Evolutionary conservation across 1,140 invertebrate species (phyloP), one percentile per base, ranked within the genome.

Genomic region (Conus betulinus): DNA sequence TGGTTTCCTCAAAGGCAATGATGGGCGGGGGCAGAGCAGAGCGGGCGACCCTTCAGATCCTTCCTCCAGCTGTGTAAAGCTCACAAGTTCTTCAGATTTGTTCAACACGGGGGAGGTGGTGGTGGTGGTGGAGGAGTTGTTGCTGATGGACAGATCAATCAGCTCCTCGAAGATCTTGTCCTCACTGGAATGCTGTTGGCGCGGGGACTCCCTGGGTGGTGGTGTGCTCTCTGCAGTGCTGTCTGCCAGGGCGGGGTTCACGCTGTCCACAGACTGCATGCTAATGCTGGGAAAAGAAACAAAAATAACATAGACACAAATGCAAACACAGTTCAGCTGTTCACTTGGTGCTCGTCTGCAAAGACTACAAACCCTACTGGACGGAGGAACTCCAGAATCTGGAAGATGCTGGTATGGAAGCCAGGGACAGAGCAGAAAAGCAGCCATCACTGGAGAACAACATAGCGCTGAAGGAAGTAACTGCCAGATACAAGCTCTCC

Each of bases 1-100:
- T 91, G 91, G 93, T 90, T 90, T 94, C 93, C 89, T 94, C 93
- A 88, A 94, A 94, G 83, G 93, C 92, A 88, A 93, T 92, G 51
- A 94, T 90, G 67, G 93, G 92, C 76, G 91, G 91, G 82, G 89
- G 89, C 81, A 89, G 78, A n/a, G n/a, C n/a, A n/a, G n/a, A 79
- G 88, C 83, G 17, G 89, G 84, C 13, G 71, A 89, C n/a, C 87
- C 90, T 67, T 87, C 91, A 25, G 89, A 27, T 82, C 87, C 87
- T 76, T 88, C 90, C 79, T 91, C 90, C 63, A 91, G 57, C 78
- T 90, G 92, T 90, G 92, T 93, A 84, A 91, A 91, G 83, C 92
- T 93, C 25, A 93, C 84, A 23, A 92, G 87, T 60, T 94, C 93
- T 60, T 92, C 91, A 55, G 88, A 63, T 79, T 89, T 89, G 74